Conservation (phyloP, 2,888 invertebrate species). For the Pinctada fucata region DNA sequence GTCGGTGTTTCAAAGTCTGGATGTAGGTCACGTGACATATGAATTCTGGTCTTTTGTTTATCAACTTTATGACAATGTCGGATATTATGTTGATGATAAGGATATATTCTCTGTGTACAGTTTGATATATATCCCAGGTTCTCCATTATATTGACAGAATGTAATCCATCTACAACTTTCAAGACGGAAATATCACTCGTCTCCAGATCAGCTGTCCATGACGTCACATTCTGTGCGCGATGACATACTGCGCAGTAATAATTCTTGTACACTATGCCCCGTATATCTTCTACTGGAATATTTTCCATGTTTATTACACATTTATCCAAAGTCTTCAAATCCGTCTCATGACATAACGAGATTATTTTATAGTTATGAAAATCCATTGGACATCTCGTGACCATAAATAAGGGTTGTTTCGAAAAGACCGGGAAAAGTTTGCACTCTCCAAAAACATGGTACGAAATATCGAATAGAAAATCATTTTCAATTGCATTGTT, state of each 20-base stretch:
- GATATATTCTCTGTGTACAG: constrained; percentile 42
- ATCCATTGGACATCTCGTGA: constrained; percentile 51
- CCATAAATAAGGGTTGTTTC: constrained; percentile 50
- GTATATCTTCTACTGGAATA: constrained; percentile 61
- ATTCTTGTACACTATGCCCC: constrained; percentile 64
- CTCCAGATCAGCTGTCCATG: constrained; percentile 56
- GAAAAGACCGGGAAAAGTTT: constrained; percentile 20
- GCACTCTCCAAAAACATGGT: constrained; percentile 23
- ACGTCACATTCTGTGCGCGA: constrained; percentile 36
- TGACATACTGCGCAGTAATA: constrained; percentile 65
- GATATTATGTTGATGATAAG: constrained; percentile 39
- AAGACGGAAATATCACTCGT: constrained; percentile 52
- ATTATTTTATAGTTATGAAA: constrained; percentile 32
- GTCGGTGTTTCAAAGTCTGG: constrained; percentile 4
- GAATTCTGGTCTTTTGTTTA: constrained; percentile 29
- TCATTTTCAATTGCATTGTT: background rate
- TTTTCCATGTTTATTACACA: constrained; percentile 48
- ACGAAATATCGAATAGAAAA: background rate
- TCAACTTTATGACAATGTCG: constrained; percentile 43
- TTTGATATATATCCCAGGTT: constrained; percentile 35
- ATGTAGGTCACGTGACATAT: constrained; percentile 9
- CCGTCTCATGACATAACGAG: constrained; percentile 45
- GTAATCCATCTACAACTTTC: constrained; percentile 42
- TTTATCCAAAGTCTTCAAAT: constrained; percentile 30
- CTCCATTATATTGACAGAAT: constrained; percentile 42